These are phyloP conservation scores for Trissolcus basalis DNA, from an alignment of 1,140 invertebrate genomes.

Conservation along the genomic window DNA sequence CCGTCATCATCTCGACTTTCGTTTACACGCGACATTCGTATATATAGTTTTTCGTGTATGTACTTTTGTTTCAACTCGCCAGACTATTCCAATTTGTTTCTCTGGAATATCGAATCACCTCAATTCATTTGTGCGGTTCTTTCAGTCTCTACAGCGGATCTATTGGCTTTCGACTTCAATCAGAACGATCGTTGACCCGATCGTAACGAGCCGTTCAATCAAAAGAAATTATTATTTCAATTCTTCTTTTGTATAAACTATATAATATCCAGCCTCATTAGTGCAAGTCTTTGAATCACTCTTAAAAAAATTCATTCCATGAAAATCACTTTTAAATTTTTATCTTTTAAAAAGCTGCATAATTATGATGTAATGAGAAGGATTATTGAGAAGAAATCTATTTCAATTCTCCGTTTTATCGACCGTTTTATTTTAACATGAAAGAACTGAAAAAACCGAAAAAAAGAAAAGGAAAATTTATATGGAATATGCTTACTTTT, in stretches of 20 bases:
- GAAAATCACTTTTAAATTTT: too few species aligned
- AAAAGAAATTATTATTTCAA: slow-evolving; percentile 10
- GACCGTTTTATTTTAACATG: too few species aligned
- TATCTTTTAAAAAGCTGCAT: too few species aligned
- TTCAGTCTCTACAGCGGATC: slow-evolving; percentile 3
- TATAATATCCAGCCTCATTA: too few species aligned
- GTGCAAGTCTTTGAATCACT: too few species aligned
- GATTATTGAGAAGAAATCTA: too few species aligned
- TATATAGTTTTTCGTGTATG: neutral
- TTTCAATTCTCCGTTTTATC: too few species aligned
- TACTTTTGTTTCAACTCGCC: slow-evolving; percentile 5
- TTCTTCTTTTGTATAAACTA: neutral
- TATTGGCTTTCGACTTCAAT: slow-evolving; percentile 13
- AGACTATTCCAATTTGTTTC: slow-evolving; percentile 6
- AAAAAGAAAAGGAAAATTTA: too few species aligned
- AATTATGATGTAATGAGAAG: too few species aligned
- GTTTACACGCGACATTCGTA: slow-evolving; percentile 36
- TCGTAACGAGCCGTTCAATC: slow-evolving; percentile 8
- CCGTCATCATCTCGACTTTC: slow-evolving; percentile 24
- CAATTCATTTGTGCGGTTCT: slow-evolving; percentile 18
- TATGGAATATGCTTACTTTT: too few species aligned
- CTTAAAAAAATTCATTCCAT: too few species aligned
- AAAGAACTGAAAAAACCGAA: too few species aligned
- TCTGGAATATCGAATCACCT: slow-evolving; percentile 15
- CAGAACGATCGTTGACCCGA: slow-evolving; percentile 2